Conservation (phyloP, 1,140 invertebrate genomes). For the Lineus longissimus region DNA sequence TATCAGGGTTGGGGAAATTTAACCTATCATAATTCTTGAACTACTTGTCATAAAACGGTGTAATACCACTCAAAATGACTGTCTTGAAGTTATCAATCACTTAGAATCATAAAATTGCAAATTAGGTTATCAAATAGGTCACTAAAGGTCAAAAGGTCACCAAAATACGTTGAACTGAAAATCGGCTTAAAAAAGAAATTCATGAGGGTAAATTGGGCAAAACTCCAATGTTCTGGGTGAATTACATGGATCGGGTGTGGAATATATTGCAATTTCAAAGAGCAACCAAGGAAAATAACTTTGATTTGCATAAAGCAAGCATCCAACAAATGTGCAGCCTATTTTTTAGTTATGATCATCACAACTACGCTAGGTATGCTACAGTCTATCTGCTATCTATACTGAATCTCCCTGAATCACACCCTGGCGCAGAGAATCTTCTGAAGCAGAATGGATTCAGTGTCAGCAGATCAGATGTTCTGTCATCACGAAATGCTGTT, state of each 20-base stretch:
- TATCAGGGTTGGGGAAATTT: too few relatives aligned
- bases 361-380: conserved; percentile 10
- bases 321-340: background rate
- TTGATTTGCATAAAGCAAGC: background rate
- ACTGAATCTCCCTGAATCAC: background rate
- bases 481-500: background rate
- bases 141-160: too few relatives aligned
- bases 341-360: conserved; percentile 10
- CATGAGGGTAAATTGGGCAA: too few relatives aligned
- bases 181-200: too few relatives aligned
- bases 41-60: too few relatives aligned
- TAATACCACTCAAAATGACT: too few relatives aligned
- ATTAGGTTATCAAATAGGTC: too few relatives aligned
- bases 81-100: too few relatives aligned
- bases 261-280: background rate
- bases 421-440: conserved; percentile 6
- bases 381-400: conserved; percentile 9
- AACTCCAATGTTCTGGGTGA: too few relatives aligned
- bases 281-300: conserved; percentile 8
- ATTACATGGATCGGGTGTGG: background rate
- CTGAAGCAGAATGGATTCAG: conserved; percentile 1
- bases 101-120: too few relatives aligned
- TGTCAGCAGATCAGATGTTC: conserved; percentile 2
- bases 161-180: too few relatives aligned
- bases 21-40: too few relatives aligned